A percentile compares a stretch with the other conserved stretches of the same genome.
phyloP scores from a whole-genome alignment of 2,888 invertebrate species.

The Tetragnatha montana region DNA sequence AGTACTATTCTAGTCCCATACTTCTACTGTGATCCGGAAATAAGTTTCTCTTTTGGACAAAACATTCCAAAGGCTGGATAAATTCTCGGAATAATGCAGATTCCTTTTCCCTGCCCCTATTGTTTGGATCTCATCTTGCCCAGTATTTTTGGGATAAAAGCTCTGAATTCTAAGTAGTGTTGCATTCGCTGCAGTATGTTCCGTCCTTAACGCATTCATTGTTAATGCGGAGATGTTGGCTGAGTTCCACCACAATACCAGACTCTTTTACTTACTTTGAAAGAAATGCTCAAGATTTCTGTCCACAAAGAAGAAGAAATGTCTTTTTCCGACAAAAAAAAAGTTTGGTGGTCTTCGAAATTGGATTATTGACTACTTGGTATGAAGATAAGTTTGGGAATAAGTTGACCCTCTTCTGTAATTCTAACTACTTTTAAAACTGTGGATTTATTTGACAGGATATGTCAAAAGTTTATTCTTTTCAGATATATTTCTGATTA shows the following conservation, averaged over 20 bases:
- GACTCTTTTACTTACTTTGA: neutral
- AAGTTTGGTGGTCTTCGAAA: neutral
- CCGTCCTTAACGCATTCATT: neutral
- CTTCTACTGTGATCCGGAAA: constrained; percentile 13
- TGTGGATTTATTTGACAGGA: too few species aligned
- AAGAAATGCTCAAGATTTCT: neutral
- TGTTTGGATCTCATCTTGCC: neutral
- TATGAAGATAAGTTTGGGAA: neutral
- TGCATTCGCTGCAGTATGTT: neutral
- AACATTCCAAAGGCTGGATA: constrained; percentile 30
- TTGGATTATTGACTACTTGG: neutral
- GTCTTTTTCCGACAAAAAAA: neutral
- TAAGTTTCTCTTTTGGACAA: constrained; percentile 29
- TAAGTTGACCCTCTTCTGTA: neutral
- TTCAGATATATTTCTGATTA: too few species aligned
- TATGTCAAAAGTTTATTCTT: too few species aligned
- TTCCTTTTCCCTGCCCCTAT: neutral
- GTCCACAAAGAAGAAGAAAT: neutral
- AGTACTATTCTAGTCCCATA: constrained; percentile 17
- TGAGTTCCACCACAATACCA: neutral
- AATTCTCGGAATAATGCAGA: constrained; percentile 35
- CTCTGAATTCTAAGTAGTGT: neutral
- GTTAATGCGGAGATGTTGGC: neutral
- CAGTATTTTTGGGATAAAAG: constrained; percentile 6
- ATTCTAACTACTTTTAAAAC: too few species aligned